phyloP scores from a whole-genome alignment of 2,888 invertebrate species.

The Leucophora obtusa region DNA sequence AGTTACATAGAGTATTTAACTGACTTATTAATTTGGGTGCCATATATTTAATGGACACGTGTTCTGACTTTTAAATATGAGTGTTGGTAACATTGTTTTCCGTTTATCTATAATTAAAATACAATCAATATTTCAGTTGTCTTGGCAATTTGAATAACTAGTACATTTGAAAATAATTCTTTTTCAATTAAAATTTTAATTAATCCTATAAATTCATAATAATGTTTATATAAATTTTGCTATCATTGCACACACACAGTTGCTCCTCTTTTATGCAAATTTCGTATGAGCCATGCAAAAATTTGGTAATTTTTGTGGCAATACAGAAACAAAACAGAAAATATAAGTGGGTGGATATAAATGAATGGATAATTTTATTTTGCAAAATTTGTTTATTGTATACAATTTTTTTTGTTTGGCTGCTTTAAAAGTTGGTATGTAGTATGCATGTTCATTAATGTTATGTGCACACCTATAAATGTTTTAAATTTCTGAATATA shows the following conservation, averaged over 20 bases:
- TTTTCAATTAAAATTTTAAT: constrained; percentile 61
- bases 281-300: neutral
- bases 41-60: too few species aligned
- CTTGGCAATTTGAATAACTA: too few species aligned
- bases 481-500: constrained; percentile 5
- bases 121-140: too few species aligned
- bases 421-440: constrained; percentile 21
- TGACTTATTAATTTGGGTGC: too few species aligned
- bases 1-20: too few species aligned
- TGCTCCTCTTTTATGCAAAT: constrained; percentile 62
- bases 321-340: neutral
- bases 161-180: constrained; percentile 46
- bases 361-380: constrained; percentile 49
- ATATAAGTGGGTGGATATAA: constrained; percentile 51
- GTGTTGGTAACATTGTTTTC: too few species aligned
- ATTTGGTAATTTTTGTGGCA: constrained; percentile 28
- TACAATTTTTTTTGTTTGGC: neutral
- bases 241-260: constrained; percentile 31
- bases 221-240: constrained; percentile 28
- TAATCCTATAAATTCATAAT: constrained; percentile 44
- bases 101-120: too few species aligned
- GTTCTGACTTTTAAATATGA: too few species aligned
- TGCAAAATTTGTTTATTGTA: constrained; percentile 27
- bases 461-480: constrained; percentile 62
- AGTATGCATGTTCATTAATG: constrained; percentile 47